These are phyloP conservation scores for Characodon lateralis DNA, from an alignment of 2,797 vertebrate species.

Conservation along the genomic window DNA sequence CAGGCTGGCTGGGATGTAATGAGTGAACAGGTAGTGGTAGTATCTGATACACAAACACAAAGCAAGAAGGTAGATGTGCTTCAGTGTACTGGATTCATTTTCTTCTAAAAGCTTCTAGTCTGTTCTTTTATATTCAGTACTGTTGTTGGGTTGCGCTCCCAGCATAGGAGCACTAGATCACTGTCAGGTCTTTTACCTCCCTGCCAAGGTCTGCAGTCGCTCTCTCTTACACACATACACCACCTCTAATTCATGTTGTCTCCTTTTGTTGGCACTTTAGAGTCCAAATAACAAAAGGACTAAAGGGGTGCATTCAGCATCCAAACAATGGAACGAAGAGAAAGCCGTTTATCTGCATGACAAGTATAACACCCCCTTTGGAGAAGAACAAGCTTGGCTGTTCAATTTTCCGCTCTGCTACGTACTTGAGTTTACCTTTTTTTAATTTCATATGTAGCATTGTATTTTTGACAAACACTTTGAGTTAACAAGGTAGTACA, in stretches of 20 bases:
- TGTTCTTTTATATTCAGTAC: constrained; percentile 18
- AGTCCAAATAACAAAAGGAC: constrained; percentile 54
- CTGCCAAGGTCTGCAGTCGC: constrained; percentile 60
- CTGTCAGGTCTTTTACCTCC: constrained; percentile 49
- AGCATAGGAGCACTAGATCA: constrained; percentile 58
- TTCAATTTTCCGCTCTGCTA: constrained; percentile 57
- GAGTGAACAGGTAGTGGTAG: constrained; percentile 90
- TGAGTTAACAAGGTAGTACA: constrained; percentile 21
- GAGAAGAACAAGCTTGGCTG: constrained; percentile 28
- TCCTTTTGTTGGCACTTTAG: constrained; percentile 36
- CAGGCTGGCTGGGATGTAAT: constrained; percentile 82
- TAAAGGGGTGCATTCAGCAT: constrained; percentile 36
- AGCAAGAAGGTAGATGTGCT: neutral
- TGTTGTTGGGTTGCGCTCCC: constrained; percentile 43
- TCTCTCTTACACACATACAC: constrained; percentile 33
- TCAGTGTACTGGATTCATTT: constrained; percentile 8
- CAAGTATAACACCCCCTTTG: constrained; percentile 40
- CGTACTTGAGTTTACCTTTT: constrained; percentile 32
- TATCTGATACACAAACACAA: constrained; percentile 77
- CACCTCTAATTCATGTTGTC: constrained; percentile 23
- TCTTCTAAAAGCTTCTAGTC: constrained; percentile 5
- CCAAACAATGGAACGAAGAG: constrained; percentile 46
- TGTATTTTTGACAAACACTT: constrained; percentile 43
- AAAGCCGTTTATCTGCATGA: constrained; percentile 62
- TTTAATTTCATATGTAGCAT: constrained; percentile 11